These are phyloP conservation scores for Mylabris sibirica DNA, from an alignment of 2,888 invertebrate species.

Conservation along the genomic window DNA sequence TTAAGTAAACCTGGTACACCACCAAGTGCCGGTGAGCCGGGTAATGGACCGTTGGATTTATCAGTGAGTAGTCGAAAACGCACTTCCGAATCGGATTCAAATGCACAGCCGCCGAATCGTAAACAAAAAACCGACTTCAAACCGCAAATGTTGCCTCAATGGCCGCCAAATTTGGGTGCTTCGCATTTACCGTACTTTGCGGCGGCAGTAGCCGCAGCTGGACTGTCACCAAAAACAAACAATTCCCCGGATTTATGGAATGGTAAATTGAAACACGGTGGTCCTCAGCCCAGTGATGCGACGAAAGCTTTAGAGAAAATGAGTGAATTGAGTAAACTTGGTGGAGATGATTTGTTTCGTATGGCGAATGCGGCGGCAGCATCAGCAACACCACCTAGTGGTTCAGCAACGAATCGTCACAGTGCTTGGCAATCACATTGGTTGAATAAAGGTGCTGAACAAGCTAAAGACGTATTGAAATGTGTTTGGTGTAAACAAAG, in stretches of 20 bases:
- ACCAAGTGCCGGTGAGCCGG: slow-evolving; percentile 61
- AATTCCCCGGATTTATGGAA: slow-evolving; percentile 71
- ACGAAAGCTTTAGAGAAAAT: slow-evolving; percentile 90
- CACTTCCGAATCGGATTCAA: slow-evolving; percentile 66
- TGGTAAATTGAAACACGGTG: slow-evolving; percentile 77
- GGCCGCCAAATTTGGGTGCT: slow-evolving; percentile 79
- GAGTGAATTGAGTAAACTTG: slow-evolving; percentile 87
- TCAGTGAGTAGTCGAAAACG: slow-evolving; percentile 80
- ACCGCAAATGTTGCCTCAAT: slow-evolving; percentile 72
- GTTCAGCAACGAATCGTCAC: slow-evolving; percentile 72
- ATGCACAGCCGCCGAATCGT: slow-evolving; percentile 71
- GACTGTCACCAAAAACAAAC: slow-evolving; percentile 75
- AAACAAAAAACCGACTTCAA: slow-evolving; percentile 76
- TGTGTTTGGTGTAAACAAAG: slow-evolving; percentile 99
- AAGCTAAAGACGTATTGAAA: slow-evolving; percentile 94
- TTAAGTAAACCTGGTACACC: slow-evolving; percentile 73
- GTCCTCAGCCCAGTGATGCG: slow-evolving; percentile 78
- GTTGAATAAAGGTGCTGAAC: slow-evolving; percentile 95
- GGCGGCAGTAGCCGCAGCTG: slow-evolving; percentile 77
- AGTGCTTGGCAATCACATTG: slow-evolving; percentile 98
- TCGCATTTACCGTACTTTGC: slow-evolving; percentile 84
- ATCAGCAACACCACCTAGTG: slow-evolving; percentile 63
- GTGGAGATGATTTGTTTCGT: slow-evolving; percentile 79
- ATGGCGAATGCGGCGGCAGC: slow-evolving; percentile 66
- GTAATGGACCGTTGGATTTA: slow-evolving; percentile 79